Evolutionary conservation across 2,113 vertebrate species (phyloP), one percentile per base, ranked within the genome.

Genomic region (Xerus inauris): DNA sequence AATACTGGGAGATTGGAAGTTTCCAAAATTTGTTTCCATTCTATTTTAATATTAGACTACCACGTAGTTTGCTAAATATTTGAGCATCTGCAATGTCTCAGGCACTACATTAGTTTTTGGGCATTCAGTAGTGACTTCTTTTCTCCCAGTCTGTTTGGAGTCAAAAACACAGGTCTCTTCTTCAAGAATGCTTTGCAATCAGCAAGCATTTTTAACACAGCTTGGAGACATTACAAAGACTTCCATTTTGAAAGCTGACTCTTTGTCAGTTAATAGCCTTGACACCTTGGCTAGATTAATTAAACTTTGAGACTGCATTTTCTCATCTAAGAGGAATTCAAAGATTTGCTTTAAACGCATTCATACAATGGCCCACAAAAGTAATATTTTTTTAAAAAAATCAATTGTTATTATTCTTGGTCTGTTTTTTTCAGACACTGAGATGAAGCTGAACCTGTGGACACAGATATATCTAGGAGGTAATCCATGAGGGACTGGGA

Each of bases 21-120:
- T 80, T 89, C 54, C 77, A 71, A 62, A 67, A 51, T 86, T 93
- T 94, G 38, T 59, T 87, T 97, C 40, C 32, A 82, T 24, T 95
- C 28, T 67, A 24, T 35, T 65, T 89, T 79, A 67, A 72, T 47
- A 91, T 45, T 67, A 91, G n/a, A 38, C 11, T 22, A 45, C 10
- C 16, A 62, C 32, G 51, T 67, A 47, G 49, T 89, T 92, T 47
- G 45, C 57, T 80, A 95, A 95, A 75, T 49, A 87, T 40, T 54
- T 75, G 47, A 49, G 42, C 8, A 32, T 54, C 38, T 79, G 62
- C 5, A 72, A 22, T 49, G 42, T 64, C 59, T 30, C 32, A 84
- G 64, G 45, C 8, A 81, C 71, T 59, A 5, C 5, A 28, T 49
- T 30, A 22, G 24, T 1, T 42, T 16, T 35, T 72, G 47, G 35